Evolutionary conservation across 2,113 vertebrate genomes (phyloP), one percentile per base, ranked within the genome.

Genomic region (Romanogobio albipinnatus): DNA sequence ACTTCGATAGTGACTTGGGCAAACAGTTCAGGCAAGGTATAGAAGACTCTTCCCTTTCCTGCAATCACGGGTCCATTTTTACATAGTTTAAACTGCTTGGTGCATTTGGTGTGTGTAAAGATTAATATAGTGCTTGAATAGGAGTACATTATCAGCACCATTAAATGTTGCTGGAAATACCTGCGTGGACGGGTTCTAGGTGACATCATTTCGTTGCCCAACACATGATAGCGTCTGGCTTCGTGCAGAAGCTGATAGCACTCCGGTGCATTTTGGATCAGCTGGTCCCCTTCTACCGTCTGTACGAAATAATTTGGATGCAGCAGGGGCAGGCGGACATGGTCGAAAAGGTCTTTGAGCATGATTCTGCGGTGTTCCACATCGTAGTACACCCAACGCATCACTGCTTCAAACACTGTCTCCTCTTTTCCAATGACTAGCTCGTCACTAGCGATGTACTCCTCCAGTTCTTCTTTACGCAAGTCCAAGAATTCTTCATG

Each of bases 161-260:
- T 17, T 8, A 76, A 56, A 17, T 51, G 9, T 17, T 22, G 22
- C 2, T 9, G 11, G 61, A 76, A 93, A 93, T 86, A 99, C 98
- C 98, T 99, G 92, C 98, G 97, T 33, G 98, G 98, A 84, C 97
- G 94, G 8, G 98, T 99, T 90, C 98, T 94, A 83, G 98, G 96
- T 71, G 98, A 99, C 97, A 99, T 99, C 97, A 99, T 99, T 92
- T 99, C 98, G 36, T 99, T 99, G 73, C 98, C 98, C 3, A 99
- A 96, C 87, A 99, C 97, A 19, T 99, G 98, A 91, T 99, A 99
- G 17, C 97, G 93, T 45, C 98, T 94, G 84, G 98, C 98, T 92
- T 99, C 98, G 0, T 99, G 98, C 76, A 99, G 94, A 61, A 99
- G 94, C 86, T 98, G 97, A 29, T 99, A 99, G 93, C 97, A 99